A percentile compares a stretch with the other conserved stretches of the same genome.
These are phyloP conservation scores for Halocynthia roretzi DNA, from an alignment of 23 tunicate species.

Conservation along the genomic window DNA sequence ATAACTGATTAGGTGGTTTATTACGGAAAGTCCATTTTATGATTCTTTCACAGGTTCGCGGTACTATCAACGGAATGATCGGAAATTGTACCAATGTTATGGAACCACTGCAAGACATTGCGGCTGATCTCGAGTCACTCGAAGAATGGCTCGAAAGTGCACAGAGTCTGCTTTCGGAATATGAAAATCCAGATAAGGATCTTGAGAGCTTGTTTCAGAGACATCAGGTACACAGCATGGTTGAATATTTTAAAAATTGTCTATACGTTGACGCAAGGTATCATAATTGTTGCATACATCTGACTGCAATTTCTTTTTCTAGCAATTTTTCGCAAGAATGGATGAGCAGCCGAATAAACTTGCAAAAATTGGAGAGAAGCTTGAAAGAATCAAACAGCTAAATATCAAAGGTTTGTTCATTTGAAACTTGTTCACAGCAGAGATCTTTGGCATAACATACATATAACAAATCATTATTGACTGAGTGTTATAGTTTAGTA, in stretches of 20 bases:
- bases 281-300: not conserved
- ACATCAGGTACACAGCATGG: slow-evolving; percentile 35
- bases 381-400: slow-evolving; percentile 19
- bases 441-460: too few species aligned
- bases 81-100: slow-evolving; percentile 35
- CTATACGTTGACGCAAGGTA: too few species aligned
- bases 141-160: slow-evolving; percentile 70
- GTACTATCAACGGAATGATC: slow-evolving; percentile 21
- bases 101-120: slow-evolving; percentile 59
- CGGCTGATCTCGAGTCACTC: slow-evolving; percentile 60
- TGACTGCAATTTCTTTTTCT: slow-evolving; percentile 6
- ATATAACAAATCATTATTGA: too few species aligned
- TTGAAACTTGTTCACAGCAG: not conserved
- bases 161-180: slow-evolving; percentile 34
- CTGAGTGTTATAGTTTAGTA: too few species aligned
- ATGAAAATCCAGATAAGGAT: slow-evolving; percentile 47
- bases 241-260: not conserved
- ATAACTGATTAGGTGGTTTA: too few species aligned
- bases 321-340: slow-evolving; percentile 63
- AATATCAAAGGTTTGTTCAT: slow-evolving; percentile 41
- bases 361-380: slow-evolving; percentile 22
- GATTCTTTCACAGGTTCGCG: slow-evolving; percentile 34
- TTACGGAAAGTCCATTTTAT: too few species aligned
- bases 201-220: slow-evolving; percentile 39
- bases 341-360: slow-evolving; percentile 46